phyloP scores from a whole-genome alignment of 2,113 vertebrate genomes.

The Hippolais icterina region DNA sequence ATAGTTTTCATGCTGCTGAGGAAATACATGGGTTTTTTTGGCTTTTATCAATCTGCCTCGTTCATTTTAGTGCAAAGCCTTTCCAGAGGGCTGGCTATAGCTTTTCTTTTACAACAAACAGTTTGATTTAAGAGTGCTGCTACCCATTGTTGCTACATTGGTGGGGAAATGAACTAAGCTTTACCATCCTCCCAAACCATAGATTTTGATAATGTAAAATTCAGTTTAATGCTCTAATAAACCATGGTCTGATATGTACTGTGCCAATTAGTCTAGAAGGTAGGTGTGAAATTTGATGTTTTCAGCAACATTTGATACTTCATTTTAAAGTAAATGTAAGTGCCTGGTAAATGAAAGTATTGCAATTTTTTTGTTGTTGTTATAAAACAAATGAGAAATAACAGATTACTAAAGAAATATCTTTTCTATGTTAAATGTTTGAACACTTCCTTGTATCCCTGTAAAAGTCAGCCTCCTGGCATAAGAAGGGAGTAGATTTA shows the following conservation, averaged over 20 bases:
- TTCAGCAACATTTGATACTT: neutral
- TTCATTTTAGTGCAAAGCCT: neutral
- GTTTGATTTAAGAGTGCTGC: conserved; percentile 10
- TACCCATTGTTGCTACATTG: neutral
- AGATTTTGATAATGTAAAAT: conserved; percentile 20
- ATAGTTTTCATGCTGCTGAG: neutral
- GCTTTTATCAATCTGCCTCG: neutral
- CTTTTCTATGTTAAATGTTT: neutral
- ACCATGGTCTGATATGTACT: neutral
- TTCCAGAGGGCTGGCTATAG: neutral
- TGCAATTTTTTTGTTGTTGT: neutral
- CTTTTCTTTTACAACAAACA: neutral
- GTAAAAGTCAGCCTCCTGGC: neutral
- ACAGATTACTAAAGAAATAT: neutral
- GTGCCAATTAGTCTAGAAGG: conserved; percentile 18
- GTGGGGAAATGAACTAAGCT: conserved; percentile 25
- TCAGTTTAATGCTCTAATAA: conserved; percentile 26
- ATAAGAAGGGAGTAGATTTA: neutral
- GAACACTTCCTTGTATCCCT: neutral
- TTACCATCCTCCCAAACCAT: conserved; percentile 1
- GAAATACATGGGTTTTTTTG: neutral
- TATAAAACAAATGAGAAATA: neutral
- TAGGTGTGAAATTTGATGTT: neutral
- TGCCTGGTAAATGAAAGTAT: neutral
- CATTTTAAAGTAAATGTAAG: neutral